Conservation (phyloP, 2,113 vertebrate species). For the Percina caprodes region DNA sequence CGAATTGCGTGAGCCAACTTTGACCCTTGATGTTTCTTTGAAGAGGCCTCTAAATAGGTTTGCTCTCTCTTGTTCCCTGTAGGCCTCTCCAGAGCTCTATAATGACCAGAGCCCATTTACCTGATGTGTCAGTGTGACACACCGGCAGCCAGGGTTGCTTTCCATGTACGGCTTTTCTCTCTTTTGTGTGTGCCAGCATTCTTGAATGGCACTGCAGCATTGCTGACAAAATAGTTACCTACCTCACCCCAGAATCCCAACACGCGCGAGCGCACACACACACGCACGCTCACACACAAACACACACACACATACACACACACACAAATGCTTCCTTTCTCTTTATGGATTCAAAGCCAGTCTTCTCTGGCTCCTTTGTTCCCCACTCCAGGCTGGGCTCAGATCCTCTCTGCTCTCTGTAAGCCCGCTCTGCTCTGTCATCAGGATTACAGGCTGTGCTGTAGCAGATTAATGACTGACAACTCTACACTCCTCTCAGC, state of each 20-base stretch:
- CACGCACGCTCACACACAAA: constrained; percentile 12
- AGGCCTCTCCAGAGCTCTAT: constrained; percentile 13
- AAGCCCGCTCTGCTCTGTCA: constrained; percentile 77
- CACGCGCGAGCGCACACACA: constrained; percentile 22
- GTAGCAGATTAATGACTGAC: constrained; percentile 83
- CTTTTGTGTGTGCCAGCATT: constrained; percentile 56
- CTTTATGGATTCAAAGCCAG: constrained; percentile 73
- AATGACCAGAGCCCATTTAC: constrained; percentile 50
- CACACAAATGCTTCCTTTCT: constrained; percentile 37
- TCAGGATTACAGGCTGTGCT: constrained; percentile 81
- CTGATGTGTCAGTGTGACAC: constrained; percentile 53
- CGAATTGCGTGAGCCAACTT: constrained; percentile 72
- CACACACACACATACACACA: constrained; percentile 24
- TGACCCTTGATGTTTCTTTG: constrained; percentile 74
- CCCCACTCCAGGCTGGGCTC: constrained; percentile 78
- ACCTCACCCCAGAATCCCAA: constrained; percentile 51
- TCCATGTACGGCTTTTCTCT: constrained; percentile 34
- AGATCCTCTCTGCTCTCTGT: constrained; percentile 78
- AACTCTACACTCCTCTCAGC: constrained; percentile 74
- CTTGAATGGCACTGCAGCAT: constrained; percentile 69
- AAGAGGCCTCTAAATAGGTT: constrained; percentile 56
- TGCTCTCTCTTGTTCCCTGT: constrained; percentile 15
- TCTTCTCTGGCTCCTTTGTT: constrained; percentile 78
- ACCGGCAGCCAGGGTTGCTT: constrained; percentile 31
- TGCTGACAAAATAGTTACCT: constrained; percentile 78